Base-by-base conservation (phyloP, 2,888 invertebrate species). In the Chironomus tentans region DNA sequence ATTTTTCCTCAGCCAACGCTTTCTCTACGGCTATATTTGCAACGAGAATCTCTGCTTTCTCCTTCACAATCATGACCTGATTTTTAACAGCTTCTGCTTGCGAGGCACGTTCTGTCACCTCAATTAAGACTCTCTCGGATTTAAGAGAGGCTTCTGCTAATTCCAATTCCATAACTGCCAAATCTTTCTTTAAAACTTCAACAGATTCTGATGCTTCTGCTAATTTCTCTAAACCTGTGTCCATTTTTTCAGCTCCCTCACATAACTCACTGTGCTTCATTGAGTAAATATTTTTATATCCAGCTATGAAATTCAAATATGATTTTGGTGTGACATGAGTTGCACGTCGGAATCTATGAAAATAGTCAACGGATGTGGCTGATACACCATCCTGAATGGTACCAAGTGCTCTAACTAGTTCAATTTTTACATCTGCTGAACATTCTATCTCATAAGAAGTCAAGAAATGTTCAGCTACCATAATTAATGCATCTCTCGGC, bases 311-410 rank as follows among this genome's bases (percentile, higher is more conserved):
- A 81, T 95, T 97, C 21, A 98, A 85, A 83, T 97, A 98, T 0
- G 97, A 97, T 84, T 98, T 98, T 7, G 98, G 98, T 2, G 98
- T 98, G 1, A 98, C 98, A 81, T 97, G 97, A 21, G 97, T 95
- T 28, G 97, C 94, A 79, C 98, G 88, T 15, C 97, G 89, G 84
- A 92, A 97, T 79, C 96, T 86, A 85, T 94, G 93, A 80, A 93
- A 96, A 82, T 96, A 96, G 82, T 95, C 94, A 0, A 87, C 82
- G 2, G 95, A 95, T 1, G 92, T 92, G 80, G 87, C 88, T 0
- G 97, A 91, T 0, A 98, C 97, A 70, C 94, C 89, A 81, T 97
- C 97, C 86, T 98, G 95, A 81, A 98, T 95, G 10, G 93, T 93
- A 38, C 97, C 97, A 80, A 98, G 87, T 13, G 95, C 94, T 78